These are phyloP conservation scores for Aphaenogaster ashmeadi DNA, from an alignment of 1,140 invertebrate genomes.

Conservation along the genomic window DNA sequence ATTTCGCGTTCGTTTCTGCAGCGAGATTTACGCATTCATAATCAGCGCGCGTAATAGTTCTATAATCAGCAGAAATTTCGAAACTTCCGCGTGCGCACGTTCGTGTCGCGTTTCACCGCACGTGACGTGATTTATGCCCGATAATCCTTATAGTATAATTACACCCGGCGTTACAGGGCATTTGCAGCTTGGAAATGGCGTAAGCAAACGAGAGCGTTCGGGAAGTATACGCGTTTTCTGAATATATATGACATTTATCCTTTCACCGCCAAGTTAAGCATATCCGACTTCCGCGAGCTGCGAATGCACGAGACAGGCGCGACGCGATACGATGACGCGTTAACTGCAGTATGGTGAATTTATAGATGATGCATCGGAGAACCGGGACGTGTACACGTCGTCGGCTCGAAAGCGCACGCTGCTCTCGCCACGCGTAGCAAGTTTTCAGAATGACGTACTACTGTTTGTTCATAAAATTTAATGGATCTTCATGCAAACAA, in stretches of 20 bases:
- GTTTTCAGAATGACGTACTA: conserved; percentile 13
- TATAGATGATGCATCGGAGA: conserved; percentile 50
- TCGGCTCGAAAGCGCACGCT: not conserved
- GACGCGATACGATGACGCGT: conserved; percentile 19
- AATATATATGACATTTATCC: not conserved
- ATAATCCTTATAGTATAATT: not conserved
- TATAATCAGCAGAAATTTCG: not conserved
- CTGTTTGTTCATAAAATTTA: conserved; percentile 63
- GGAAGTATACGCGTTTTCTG: not conserved
- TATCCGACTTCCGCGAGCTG: conserved; percentile 11
- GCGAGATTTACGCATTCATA: conserved; percentile 1
- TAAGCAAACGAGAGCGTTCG: not conserved
- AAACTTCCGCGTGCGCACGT: not conserved
- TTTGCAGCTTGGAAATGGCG: not conserved
- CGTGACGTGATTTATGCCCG: not conserved
- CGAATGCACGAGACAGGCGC: conserved; percentile 19
- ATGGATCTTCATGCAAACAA: conserved; percentile 47
- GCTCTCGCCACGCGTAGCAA: conserved; percentile 2
- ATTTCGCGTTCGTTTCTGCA: not conserved
- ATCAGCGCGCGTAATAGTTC: not conserved
- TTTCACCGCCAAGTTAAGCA: conserved; percentile 1
- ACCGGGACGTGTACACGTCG: not conserved
- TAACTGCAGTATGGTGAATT: conserved; percentile 39
- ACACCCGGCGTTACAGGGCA: not conserved
- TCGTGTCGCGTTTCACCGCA: not conserved